phyloP scores from a whole-genome alignment of 2,888 invertebrate species.

The Pegoplata infirma region DNA sequence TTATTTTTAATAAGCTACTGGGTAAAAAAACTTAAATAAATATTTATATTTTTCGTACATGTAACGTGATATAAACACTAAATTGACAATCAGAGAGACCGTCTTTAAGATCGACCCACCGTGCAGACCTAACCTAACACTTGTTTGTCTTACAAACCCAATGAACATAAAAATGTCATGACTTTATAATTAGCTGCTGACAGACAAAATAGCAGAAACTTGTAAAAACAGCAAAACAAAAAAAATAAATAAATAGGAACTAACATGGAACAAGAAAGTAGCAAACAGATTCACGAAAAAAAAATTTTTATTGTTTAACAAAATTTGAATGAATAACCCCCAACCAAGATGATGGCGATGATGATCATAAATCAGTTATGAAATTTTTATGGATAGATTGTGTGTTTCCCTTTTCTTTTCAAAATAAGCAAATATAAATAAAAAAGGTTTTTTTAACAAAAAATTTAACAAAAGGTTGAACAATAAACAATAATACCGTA shows the following conservation, averaged over 20 bases:
- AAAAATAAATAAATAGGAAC: neutral
- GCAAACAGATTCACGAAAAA: neutral
- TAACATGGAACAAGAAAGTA: neutral
- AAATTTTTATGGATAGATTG: conserved; percentile 28
- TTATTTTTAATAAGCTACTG: neutral
- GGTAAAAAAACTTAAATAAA: neutral
- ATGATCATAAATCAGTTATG: conserved; percentile 43
- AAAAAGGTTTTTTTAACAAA: neutral
- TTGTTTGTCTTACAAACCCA: conserved; percentile 42
- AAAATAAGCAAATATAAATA: too few relatives aligned
- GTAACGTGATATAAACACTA: neutral
- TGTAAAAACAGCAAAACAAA: neutral
- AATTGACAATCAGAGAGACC: neutral
- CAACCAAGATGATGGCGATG: neutral
- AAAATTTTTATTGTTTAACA: neutral
- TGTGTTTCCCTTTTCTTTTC: neutral
- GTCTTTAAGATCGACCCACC: too few relatives aligned
- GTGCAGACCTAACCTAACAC: neutral
- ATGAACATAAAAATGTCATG: conserved; percentile 29
- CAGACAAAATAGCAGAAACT: conserved; percentile 16
- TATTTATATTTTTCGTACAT: neutral
- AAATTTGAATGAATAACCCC: neutral
- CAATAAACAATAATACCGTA: neutral
- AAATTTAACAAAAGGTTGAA: neutral
- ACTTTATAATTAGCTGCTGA: conserved; percentile 22